Evolutionary conservation across 2,113 vertebrate species (phyloP), one percentile per base, ranked within the genome.

Genomic region (Dipodomys spectabilis): DNA sequence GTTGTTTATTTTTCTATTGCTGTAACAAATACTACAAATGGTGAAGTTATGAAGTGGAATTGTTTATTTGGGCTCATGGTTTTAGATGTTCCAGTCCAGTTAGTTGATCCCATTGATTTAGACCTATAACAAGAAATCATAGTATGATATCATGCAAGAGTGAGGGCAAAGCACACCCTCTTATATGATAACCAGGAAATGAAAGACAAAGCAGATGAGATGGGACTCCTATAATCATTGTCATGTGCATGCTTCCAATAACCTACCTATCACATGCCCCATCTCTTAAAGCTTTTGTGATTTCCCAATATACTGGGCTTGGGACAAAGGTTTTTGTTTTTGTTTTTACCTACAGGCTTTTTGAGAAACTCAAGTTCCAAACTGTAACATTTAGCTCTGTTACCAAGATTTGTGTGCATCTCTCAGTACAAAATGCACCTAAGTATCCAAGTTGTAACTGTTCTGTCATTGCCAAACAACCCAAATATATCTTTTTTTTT

Each of bases 291-390:
- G 8, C 44, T 69, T 77, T 45, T 9, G 5, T 30, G 0, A 44
- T 3, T 3, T 27, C 28, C 11, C 10, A 44, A 22, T 62, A 45
- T 1, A 7, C 4, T 25, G 60, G 25, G 3, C 2, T 32, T 4
- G 9, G 15, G 22, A 69, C 3, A 0, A 20, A 57, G 20, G 0
- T 6, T 57, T 57, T 39, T 39, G 39, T 39, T 39, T 39, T 39
- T 39, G 39, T 57, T 57, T 57, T 57, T 57, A 57, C 15, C 9
- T 19, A 57, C 16, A 4, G 30, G 11, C 16, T 64, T 79, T 32
- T 4, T 10, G 2, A 7, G 7, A 71, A 15, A 69, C 6, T 6
- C 16, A 86, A 62, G 5, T 12, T 64, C 2, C 3, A 45, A 71
- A 27, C 11, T 65, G 23, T 49, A 64, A 2, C 39, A 49, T 23